Evolutionary conservation across 2,113 vertebrate species (phyloP).

Genomic region (Pungitius pungitius): DNA sequence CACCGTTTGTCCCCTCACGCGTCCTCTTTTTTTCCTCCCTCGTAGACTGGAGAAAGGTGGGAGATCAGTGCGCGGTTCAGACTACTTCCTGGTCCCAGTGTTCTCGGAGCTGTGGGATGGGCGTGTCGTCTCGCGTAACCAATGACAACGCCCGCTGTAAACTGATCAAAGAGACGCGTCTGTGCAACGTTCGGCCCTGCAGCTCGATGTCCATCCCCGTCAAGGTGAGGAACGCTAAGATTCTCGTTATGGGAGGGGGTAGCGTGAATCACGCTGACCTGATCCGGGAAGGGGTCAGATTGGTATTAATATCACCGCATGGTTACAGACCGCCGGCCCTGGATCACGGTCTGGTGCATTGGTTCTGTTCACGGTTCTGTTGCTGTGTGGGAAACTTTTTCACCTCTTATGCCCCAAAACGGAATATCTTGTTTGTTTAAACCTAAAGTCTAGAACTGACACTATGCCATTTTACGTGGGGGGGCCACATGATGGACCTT

Average conservation of each 20-base stretch:
- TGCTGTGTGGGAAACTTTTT: constrained; percentile 54
- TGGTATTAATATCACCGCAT: constrained; percentile 69
- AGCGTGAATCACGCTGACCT: constrained; percentile 36
- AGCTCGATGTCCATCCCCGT: constrained; percentile 77
- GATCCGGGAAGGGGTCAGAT: constrained; percentile 49
- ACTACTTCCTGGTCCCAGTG: constrained; percentile 86
- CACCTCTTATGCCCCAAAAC: no score
- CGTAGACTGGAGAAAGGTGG: constrained; percentile 76
- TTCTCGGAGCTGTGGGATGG: constrained; percentile 85
- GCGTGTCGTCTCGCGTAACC: constrained; percentile 83
- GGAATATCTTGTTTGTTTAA: not conserved
- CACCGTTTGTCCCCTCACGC: constrained; percentile 11
- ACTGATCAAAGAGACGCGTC: constrained; percentile 83
- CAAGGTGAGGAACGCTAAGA: constrained; percentile 77
- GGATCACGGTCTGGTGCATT: constrained; percentile 33
- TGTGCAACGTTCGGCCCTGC: constrained; percentile 84
- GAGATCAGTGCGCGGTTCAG: constrained; percentile 77
- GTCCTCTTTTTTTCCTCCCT: constrained; percentile 18
- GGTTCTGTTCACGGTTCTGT: constrained; percentile 62
- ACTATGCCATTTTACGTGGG: not conserved
- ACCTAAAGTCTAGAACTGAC: not conserved
- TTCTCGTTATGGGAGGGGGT: constrained; percentile 23
- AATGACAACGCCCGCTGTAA: constrained; percentile 84
- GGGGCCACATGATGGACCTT: not conserved
- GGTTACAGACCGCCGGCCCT: constrained; percentile 15